These are phyloP conservation scores for Colletes latitarsis DNA, from an alignment of 1,140 invertebrate species.

Conservation along the genomic window DNA sequence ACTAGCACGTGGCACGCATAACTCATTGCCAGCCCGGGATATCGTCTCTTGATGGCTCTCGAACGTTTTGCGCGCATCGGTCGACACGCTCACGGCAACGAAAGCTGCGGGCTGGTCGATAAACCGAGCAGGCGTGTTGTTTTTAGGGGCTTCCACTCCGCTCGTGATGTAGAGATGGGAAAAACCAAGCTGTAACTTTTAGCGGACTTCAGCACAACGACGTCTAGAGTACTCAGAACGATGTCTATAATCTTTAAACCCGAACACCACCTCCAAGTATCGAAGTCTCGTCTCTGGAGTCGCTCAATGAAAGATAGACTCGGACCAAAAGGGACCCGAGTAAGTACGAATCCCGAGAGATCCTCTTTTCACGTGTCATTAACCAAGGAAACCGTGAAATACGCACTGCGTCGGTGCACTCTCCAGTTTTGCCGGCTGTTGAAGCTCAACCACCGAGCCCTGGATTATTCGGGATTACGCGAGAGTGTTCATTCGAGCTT, in stretches of 20 bases:
- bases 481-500: slow-evolving; percentile 76
- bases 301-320: no score
- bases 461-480: slow-evolving; percentile 78
- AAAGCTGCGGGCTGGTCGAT: not conserved
- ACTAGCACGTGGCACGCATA: slow-evolving; percentile 77
- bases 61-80: slow-evolving; percentile 55
- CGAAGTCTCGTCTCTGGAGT: no score
- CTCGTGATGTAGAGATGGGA: no score
- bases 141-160: no score
- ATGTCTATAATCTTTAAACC: no score
- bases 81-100: slow-evolving; percentile 18
- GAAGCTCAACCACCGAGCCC: slow-evolving; percentile 62
- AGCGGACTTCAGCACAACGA: no score
- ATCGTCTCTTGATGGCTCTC: slow-evolving; percentile 36
- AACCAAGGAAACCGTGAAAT: slow-evolving; percentile 64
- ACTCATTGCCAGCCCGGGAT: slow-evolving; percentile 68
- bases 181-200: no score
- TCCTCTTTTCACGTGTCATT: slow-evolving; percentile 51
- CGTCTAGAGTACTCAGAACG: no score
- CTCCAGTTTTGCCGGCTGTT: slow-evolving; percentile 63
- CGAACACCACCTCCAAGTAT: no score
- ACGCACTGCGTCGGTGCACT: slow-evolving; percentile 36
- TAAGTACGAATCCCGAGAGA: slow-evolving; percentile 23
- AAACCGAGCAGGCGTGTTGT: no score
- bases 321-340: no score